These are phyloP conservation scores for sheep (Ovis aries) DNA, from an alignment of 2,113 vertebrate genomes.

Conservation along the genomic window ARS-UI_Ramb_v3.0 NC_056059.1:36601001-36601500, in stretches of 20 bases:
- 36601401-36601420: not conserved
- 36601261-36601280: not conserved
- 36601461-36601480: not conserved
- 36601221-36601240: not conserved
- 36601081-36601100: not conserved
- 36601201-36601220: not conserved
- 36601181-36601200: not conserved
- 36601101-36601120: not conserved
- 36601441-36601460: not conserved
- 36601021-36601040: not conserved
- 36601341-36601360: not conserved
- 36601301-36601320: not conserved
- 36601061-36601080: not conserved
- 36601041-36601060: not conserved
- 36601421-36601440: conserved; percentile 5
- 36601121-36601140: not conserved
- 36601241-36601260: not conserved
- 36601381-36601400: not conserved
- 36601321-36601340: not conserved
- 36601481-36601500: not conserved
- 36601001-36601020: not conserved
- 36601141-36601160: not conserved
- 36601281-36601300: not conserved
- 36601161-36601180: not conserved
- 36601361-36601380: not conserved